Conservation (phyloP, 2,113 vertebrate species). For the Eulemur rufifrons region DNA sequence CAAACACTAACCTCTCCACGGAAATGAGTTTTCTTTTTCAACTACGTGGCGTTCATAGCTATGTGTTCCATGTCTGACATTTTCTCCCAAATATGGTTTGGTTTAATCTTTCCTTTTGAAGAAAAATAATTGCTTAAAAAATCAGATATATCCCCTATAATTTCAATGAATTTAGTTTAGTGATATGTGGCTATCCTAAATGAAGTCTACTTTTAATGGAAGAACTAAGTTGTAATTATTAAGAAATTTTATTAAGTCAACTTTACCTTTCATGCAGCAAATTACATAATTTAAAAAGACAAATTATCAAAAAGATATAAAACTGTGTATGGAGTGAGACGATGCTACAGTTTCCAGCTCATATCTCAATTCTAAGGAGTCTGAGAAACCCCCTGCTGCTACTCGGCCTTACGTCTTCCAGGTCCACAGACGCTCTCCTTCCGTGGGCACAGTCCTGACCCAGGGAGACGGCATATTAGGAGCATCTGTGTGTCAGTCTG, state of each 20-base stretch:
- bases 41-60: background rate
- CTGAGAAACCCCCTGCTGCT: background rate
- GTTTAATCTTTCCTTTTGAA: background rate
- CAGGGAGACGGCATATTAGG: fast-evolving
- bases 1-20: too few relatives aligned
- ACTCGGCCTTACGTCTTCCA: fast-evolving
- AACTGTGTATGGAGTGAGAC: background rate
- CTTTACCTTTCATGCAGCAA: background rate
- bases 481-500: fast-evolving
- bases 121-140: background rate
- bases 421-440: background rate
- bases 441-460: fast-evolving
- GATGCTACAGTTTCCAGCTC: fast-evolving
- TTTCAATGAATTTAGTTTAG: too few relatives aligned
- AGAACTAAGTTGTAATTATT: background rate
- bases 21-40: background rate
- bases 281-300: background rate
- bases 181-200: background rate
- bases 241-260: background rate
- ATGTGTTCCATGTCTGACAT: background rate
- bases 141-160: background rate
- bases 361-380: too few relatives aligned
- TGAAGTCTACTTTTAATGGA: background rate
- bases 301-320: background rate
- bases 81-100: background rate